Conservation (phyloP, 2,888 invertebrate species). For the Torymus auratus region DNA sequence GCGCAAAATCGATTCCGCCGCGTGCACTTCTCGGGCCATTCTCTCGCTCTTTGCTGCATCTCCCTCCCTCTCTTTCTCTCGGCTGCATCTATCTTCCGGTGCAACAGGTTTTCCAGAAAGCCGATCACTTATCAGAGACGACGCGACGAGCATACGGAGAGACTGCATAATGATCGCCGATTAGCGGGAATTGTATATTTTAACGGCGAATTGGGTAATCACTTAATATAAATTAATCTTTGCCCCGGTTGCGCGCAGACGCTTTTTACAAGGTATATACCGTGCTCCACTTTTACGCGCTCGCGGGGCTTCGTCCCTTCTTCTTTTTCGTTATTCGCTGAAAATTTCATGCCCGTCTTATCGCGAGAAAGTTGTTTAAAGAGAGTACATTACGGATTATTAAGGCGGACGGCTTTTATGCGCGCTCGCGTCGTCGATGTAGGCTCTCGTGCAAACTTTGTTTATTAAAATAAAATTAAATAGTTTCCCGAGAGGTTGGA, state of each 20-base stretch:
- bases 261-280: conserved; percentile 17
- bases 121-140: conserved; percentile 46
- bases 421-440: neutral
- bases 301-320: neutral
- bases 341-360: conserved; percentile 14
- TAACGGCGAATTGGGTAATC: conserved; percentile 56
- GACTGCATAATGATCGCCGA: conserved; percentile 52
- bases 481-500: neutral
- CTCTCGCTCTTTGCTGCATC: neutral
- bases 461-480: conserved; percentile 33
- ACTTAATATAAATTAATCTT: conserved; percentile 57
- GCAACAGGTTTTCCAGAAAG: conserved; percentile 59
- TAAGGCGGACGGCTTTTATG: neutral
- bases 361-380: conserved; percentile 13
- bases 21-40: neutral
- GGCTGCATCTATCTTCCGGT: conserved; percentile 36
- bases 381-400: too few relatives aligned
- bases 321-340: neutral
- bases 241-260: neutral
- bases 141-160: neutral
- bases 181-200: conserved; percentile 55
- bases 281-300: conserved; percentile 16
- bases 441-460: neutral
- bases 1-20: conserved; percentile 52
- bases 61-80: neutral